Evolutionary conservation across 2,888 invertebrate species (phyloP).

Genomic region (Tiliacea aurago): DNA sequence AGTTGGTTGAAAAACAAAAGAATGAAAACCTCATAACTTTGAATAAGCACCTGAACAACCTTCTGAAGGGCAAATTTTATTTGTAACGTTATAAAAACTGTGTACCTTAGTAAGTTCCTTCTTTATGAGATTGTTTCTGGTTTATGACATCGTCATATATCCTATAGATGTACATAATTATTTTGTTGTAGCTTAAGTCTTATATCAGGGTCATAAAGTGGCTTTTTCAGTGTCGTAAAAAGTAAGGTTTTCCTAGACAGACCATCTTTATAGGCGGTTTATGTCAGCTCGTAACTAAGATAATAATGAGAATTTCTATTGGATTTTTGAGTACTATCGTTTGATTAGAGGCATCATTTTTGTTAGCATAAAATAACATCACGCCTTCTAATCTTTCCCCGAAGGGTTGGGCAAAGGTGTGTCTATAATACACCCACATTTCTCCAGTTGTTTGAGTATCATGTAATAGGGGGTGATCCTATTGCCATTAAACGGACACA

Average conservation of each 20-base stretch:
- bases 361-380: not conserved
- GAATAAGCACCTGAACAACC: slow-evolving; percentile 35
- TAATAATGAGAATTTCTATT: slow-evolving; percentile 71
- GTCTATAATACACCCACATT: too few relatives aligned
- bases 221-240: slow-evolving; percentile 62
- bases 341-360: slow-evolving; percentile 20
- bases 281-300: slow-evolving; percentile 75
- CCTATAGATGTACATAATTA: slow-evolving; percentile 53
- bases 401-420: too few relatives aligned
- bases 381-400: too few relatives aligned
- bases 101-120: slow-evolving; percentile 56
- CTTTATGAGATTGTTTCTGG: slow-evolving; percentile 74
- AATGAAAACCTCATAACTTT: slow-evolving; percentile 18
- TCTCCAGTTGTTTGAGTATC: too few relatives aligned
- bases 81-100: slow-evolving; percentile 60
- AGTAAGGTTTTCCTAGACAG: slow-evolving; percentile 62
- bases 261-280: slow-evolving; percentile 74
- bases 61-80: slow-evolving; percentile 58
- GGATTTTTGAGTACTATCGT: slow-evolving; percentile 40
- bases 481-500: too few relatives aligned
- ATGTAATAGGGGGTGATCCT: too few relatives aligned
- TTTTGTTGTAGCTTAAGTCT: slow-evolving; percentile 55
- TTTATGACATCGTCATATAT: slow-evolving; percentile 68
- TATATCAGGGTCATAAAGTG: slow-evolving; percentile 62
- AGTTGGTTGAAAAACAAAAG: not conserved